A percentile compares a stretch with the other conserved stretches of the same genome.
These are phyloP conservation scores for Jaculus jaculus DNA, from an alignment of 2,113 vertebrate species.

Conservation along the genomic window DNA sequence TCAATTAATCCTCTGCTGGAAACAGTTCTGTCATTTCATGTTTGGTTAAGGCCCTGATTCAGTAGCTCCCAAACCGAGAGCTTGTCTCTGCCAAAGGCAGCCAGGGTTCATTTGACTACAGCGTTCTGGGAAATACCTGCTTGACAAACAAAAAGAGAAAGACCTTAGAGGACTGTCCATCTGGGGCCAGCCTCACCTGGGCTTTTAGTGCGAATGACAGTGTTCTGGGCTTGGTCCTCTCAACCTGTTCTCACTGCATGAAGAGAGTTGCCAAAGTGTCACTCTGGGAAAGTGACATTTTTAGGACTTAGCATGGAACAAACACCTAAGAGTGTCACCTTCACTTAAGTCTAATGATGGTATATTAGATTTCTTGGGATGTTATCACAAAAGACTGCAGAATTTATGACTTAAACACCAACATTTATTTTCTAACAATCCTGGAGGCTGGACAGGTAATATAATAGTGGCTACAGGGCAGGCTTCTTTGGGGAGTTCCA, in stretches of 20 bases:
- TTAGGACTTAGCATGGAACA: neutral
- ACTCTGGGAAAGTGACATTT: neutral
- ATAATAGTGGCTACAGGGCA: no score
- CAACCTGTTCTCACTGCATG: neutral
- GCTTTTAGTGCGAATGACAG: neutral
- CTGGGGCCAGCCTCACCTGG: neutral
- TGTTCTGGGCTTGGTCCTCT: neutral
- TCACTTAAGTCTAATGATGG: neutral
- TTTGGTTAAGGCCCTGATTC: slow-evolving; percentile 76
- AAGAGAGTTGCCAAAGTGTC: neutral
- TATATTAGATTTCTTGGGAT: accelerated
- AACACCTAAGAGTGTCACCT: neutral
- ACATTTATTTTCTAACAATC: neutral
- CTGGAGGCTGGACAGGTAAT: neutral
- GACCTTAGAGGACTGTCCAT: neutral
- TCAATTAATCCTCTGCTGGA: slow-evolving; percentile 79
- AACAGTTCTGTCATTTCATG: slow-evolving; percentile 65
- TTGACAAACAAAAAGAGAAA: slow-evolving; percentile 15
- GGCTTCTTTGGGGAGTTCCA: neutral
- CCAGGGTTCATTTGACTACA: neutral
- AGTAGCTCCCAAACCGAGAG: neutral
- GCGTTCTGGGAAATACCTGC: slow-evolving; percentile 38
- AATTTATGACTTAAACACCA: neutral
- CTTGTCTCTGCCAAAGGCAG: slow-evolving; percentile 55
- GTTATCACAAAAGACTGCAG: accelerated